These are phyloP conservation scores for Pyxicephalus adspersus DNA, from an alignment of 2,113 vertebrate genomes.

Conservation along the genomic window DNA sequence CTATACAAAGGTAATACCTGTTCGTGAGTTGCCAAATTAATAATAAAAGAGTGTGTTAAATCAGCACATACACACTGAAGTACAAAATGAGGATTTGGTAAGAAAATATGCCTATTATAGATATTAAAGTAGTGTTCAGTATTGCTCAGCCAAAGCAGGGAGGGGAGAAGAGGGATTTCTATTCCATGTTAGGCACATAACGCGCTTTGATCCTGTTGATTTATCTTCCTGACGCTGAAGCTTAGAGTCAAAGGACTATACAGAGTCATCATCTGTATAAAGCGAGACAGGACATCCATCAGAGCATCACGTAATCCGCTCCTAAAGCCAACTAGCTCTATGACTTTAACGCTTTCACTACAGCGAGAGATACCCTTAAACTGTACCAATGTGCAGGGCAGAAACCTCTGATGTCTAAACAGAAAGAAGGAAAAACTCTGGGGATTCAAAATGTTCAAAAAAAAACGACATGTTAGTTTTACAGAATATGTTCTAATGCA, in stretches of 20 bases:
- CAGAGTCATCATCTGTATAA: conserved; percentile 49
- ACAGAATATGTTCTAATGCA: too few species aligned
- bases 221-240: conserved; percentile 48
- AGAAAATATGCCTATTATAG: conserved; percentile 36
- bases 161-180: conserved; percentile 28
- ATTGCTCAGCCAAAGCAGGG: not conserved
- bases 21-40: conserved; percentile 5
- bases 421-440: too few species aligned
- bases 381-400: not conserved
- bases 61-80: not conserved
- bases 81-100: conserved; percentile 27
- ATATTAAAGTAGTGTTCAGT: conserved; percentile 11
- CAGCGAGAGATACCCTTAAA: not conserved
- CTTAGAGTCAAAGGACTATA: conserved; percentile 50
- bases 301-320: conserved; percentile 34
- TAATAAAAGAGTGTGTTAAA: not conserved
- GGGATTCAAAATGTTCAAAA: too few species aligned
- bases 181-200: conserved; percentile 39
- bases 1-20: conserved; percentile 7
- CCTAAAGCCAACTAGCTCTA: conserved; percentile 29
- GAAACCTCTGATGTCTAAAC: not conserved
- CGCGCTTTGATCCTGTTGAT: conserved; percentile 51
- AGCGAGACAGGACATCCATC: conserved; percentile 48
- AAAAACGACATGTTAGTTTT: too few species aligned
- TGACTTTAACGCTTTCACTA: conserved; percentile 29